phyloP scores from a whole-genome alignment of 2,888 invertebrate genomes.

The Dascillus cervinus region DNA sequence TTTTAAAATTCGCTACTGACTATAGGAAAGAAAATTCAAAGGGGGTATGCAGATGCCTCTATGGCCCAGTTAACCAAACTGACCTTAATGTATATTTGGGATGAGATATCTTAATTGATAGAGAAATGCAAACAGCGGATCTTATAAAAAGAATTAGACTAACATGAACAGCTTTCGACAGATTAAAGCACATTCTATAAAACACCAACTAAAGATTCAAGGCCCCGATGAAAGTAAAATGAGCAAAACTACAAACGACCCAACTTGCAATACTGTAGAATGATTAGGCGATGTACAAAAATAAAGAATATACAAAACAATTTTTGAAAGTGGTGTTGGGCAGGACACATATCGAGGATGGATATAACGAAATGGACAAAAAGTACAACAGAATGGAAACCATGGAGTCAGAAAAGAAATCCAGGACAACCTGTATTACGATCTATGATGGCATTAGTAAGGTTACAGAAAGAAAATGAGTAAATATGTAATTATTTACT shows the following conservation, averaged over 20 bases:
- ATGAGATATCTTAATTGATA: slow-evolving; percentile 2
- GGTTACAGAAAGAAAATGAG: slow-evolving; percentile 1
- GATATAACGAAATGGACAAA: slow-evolving; percentile 11
- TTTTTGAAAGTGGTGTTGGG: slow-evolving; percentile 11
- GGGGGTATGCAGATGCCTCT: too few relatives aligned
- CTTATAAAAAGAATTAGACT: slow-evolving; percentile 1
- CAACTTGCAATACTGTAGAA: neutral
- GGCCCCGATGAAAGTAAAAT: slow-evolving; percentile 1
- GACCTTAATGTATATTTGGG: too few relatives aligned
- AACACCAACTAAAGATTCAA: slow-evolving; percentile 2
- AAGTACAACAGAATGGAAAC: slow-evolving; percentile 10
- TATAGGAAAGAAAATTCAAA: too few relatives aligned
- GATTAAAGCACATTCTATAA: neutral
- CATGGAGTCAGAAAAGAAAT: slow-evolving; percentile 11
- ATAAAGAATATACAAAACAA: neutral
- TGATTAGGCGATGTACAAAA: slow-evolving; percentile 1
- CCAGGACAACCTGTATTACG: slow-evolving; percentile 5
- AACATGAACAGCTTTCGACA: slow-evolving; percentile 1
- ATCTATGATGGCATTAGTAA: slow-evolving; percentile 9
- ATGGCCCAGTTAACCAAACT: too few relatives aligned
- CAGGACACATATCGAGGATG: slow-evolving; percentile 12
- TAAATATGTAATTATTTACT: too few relatives aligned
- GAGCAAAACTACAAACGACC: neutral
- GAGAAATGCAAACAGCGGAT: slow-evolving; percentile 1
- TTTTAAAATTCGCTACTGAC: too few relatives aligned